Evolutionary conservation across 2,888 invertebrate genomes (phyloP).

Genomic region (Eristalis tenax): DNA sequence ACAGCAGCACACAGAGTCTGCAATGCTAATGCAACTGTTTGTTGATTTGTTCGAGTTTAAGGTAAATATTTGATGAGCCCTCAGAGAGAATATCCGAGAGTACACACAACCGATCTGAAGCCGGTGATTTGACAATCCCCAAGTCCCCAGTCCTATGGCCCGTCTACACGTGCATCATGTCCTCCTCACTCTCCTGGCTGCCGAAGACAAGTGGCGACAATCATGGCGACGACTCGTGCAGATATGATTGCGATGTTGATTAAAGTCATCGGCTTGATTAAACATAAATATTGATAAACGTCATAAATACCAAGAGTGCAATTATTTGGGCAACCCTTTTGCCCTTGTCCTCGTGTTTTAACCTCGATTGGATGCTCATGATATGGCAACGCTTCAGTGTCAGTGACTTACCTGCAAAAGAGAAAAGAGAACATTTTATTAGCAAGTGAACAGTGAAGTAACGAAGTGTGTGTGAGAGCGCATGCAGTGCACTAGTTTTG

Average conservation of each 20-base stretch:
- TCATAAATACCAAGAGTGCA: constrained; percentile 67
- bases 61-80: constrained; percentile 68
- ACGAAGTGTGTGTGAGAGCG: not conserved
- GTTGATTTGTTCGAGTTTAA: constrained; percentile 60
- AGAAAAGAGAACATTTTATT: constrained; percentile 45
- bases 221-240: constrained; percentile 42
- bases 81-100: constrained; percentile 49
- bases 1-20: constrained; percentile 27
- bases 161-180: not conserved
- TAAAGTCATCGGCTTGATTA: constrained; percentile 61
- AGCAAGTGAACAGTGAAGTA: not conserved
- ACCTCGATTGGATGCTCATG: not conserved
- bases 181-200: not conserved
- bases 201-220: constrained; percentile 57
- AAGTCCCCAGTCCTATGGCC: not conserved
- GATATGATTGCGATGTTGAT: constrained; percentile 67
- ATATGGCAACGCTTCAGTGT: not conserved
- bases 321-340: constrained; percentile 32
- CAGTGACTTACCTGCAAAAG: constrained; percentile 55
- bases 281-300: constrained; percentile 71
- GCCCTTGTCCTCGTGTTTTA: not conserved
- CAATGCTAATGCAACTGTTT: constrained; percentile 45
- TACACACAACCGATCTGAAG: not conserved
- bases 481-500: constrained; percentile 6
- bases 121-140: constrained; percentile 2